Conservation (phyloP, 2,113 vertebrate genomes). For the Gobius niger region DNA sequence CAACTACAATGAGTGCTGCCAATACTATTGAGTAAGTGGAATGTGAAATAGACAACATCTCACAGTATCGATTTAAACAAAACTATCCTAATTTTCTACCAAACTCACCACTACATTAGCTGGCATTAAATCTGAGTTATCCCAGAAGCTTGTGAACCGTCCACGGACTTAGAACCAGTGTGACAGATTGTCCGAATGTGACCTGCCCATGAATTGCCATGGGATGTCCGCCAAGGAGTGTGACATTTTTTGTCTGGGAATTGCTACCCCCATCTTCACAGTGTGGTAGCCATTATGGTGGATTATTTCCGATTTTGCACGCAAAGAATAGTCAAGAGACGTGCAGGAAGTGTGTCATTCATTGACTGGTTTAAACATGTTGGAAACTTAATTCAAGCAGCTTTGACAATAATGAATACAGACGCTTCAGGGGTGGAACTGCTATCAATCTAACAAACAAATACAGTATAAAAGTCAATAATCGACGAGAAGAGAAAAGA, state of each 20-base stretch:
- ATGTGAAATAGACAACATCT: background rate
- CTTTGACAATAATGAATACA: background rate
- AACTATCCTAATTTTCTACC: too few species aligned
- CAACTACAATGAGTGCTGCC: too few species aligned
- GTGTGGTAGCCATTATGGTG: background rate
- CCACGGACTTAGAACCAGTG: constrained; percentile 29
- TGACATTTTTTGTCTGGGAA: background rate
- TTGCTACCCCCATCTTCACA: background rate
- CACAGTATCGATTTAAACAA: too few species aligned
- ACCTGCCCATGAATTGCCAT: background rate
- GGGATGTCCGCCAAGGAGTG: background rate
- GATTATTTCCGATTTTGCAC: background rate
- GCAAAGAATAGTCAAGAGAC: background rate
- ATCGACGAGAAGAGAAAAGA: too few species aligned
- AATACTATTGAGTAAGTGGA: background rate
- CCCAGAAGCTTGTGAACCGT: constrained; percentile 20
- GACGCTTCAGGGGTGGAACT: background rate
- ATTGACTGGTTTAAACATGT: background rate
- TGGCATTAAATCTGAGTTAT: background rate
- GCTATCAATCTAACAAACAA: background rate
- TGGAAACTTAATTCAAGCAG: background rate
- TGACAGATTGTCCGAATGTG: constrained; percentile 27
- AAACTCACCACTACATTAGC: background rate
- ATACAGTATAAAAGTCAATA: background rate
- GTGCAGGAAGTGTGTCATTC: background rate